phyloP scores from a whole-genome alignment of 1,140 invertebrate species.

The Carposina sasakii region DNA sequence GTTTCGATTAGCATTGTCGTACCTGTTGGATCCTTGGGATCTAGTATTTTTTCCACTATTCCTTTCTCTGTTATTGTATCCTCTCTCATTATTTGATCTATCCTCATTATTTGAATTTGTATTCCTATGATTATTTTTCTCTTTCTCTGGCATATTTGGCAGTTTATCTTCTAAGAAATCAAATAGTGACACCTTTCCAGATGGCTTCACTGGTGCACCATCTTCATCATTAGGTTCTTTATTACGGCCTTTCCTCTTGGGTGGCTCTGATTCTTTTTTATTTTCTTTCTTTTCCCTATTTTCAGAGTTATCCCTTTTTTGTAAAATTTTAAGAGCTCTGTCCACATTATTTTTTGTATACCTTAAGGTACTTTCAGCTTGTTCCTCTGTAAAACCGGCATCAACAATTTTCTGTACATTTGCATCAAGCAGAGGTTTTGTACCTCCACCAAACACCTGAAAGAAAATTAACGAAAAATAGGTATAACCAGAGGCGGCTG shows the following conservation, averaged over 20 bases:
- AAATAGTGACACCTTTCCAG: conserved; percentile 88
- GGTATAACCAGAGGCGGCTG: no score
- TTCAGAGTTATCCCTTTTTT: conserved; percentile 72
- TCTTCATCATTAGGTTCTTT: conserved; percentile 74
- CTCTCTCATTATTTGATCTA: conserved; percentile 42
- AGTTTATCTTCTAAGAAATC: conserved; percentile 91
- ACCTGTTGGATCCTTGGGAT: conserved; percentile 43
- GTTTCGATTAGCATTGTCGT: conserved; percentile 47
- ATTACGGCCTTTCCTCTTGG: conserved; percentile 70
- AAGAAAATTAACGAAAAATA: conserved; percentile 20
- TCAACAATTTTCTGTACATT: conserved; percentile 88
- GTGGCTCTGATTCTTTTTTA: conserved; percentile 50
- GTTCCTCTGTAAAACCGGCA: conserved; percentile 84
- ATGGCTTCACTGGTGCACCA: conserved; percentile 80
- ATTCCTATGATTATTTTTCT: conserved; percentile 49
- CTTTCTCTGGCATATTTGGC: conserved; percentile 73
- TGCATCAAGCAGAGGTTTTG: conserved; percentile 81
- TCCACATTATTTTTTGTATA: conserved; percentile 83
- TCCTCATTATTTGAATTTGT: conserved; percentile 43
- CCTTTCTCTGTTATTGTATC: conserved; percentile 25
- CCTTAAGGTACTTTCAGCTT: conserved; percentile 82
- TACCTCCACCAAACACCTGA: conserved; percentile 79
- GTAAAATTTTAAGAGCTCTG: conserved; percentile 79
- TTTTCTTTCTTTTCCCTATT: conserved; percentile 61
- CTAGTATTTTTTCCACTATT: conserved; percentile 46